These are phyloP conservation scores for Syngnathus acus DNA, from an alignment of 2,797 vertebrate genomes.

Conservation along the genomic window DNA sequence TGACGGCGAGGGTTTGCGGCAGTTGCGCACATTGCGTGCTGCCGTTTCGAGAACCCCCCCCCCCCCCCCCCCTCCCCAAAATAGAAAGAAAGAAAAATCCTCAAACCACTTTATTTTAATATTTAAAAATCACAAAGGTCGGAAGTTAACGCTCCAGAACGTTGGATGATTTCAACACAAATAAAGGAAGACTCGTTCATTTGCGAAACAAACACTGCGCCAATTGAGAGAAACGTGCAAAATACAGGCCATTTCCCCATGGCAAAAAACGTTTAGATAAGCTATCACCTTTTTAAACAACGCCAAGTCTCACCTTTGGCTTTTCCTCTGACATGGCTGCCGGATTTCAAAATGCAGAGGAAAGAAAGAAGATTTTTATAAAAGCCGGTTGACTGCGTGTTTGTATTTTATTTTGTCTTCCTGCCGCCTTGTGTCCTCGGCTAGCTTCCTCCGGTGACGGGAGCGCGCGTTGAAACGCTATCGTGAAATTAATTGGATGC, in stretches of 20 bases:
- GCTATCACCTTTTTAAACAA: neutral
- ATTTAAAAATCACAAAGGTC: neutral
- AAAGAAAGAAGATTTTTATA: neutral
- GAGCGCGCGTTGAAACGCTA: constrained; percentile 74
- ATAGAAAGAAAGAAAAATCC: constrained; percentile 30
- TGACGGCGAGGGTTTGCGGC: constrained; percentile 55
- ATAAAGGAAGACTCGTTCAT: constrained; percentile 55
- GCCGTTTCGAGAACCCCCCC: constrained; percentile 41
- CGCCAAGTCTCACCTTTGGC: constrained; percentile 77
- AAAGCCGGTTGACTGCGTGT: constrained; percentile 21
- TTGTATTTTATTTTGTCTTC: constrained; percentile 39
- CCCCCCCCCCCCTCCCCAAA: constrained; percentile 47
- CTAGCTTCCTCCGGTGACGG: constrained; percentile 70
- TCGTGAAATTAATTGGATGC: constrained; percentile 62
- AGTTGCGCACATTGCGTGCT: constrained; percentile 66
- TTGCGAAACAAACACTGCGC: constrained; percentile 73
- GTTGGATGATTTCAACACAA: too few species aligned
- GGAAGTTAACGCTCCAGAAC: neutral
- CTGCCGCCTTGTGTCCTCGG: constrained; percentile 58
- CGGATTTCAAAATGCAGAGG: constrained; percentile 28
- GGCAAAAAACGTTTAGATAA: constrained; percentile 42
- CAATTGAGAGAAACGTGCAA: constrained; percentile 68
- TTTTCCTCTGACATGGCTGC: constrained; percentile 85
- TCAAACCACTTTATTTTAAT: constrained; percentile 52
- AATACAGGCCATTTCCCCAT: constrained; percentile 62